These are phyloP conservation scores for Saturnia japonica DNA, from an alignment of 2,888 invertebrate species.

Conservation along the genomic window DNA sequence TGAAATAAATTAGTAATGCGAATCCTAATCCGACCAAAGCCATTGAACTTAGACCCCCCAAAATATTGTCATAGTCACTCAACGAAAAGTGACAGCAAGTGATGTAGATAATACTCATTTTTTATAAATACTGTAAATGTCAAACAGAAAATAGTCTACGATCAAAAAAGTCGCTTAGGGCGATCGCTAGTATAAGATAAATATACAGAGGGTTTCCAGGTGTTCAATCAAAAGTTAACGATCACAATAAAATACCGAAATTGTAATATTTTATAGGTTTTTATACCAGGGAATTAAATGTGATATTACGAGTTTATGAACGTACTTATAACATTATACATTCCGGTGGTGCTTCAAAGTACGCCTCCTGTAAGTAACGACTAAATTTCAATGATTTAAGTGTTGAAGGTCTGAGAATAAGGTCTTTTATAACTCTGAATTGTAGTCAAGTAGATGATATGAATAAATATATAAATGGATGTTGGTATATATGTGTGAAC, in stretches of 20 bases:
- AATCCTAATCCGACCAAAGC: too few species aligned
- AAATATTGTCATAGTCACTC: too few species aligned
- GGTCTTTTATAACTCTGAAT: neutral
- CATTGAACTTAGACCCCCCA: too few species aligned
- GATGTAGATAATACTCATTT: too few species aligned
- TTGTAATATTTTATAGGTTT: neutral
- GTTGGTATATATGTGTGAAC: too few species aligned
- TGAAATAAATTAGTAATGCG: too few species aligned
- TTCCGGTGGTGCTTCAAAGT: neutral
- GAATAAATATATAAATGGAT: too few species aligned
- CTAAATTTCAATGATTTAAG: neutral
- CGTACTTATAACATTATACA: neutral
- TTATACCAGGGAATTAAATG: neutral
- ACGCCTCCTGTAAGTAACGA: constrained; percentile 3
- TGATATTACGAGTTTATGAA: neutral
- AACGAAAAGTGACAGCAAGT: too few species aligned
- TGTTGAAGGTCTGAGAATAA: neutral
- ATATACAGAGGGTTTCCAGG: neutral
- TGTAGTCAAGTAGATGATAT: neutral
- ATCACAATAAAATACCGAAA: neutral
- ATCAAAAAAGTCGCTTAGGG: too few species aligned
- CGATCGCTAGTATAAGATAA: neutral
- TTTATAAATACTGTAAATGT: too few species aligned
- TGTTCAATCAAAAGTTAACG: neutral
- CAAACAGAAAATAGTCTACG: too few species aligned